These are phyloP conservation scores for Dasypolia templi DNA, from an alignment of 2,888 invertebrate genomes.

Conservation along the genomic window DNA sequence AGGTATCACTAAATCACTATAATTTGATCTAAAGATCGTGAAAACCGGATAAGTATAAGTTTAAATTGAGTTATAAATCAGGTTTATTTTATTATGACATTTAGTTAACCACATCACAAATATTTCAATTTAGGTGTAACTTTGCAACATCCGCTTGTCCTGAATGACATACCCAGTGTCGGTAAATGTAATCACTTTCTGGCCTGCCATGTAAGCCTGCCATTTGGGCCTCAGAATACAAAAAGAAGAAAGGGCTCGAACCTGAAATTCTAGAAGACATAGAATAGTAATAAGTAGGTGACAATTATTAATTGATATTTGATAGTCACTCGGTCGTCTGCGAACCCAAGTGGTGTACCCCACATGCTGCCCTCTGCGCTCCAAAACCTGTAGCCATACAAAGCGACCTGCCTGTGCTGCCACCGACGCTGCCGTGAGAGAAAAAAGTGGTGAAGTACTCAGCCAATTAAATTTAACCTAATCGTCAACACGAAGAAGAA, in stretches of 20 bases:
- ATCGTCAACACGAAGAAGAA: background rate
- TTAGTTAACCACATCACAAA: constrained; percentile 32
- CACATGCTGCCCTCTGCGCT: background rate
- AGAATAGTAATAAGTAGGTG: background rate
- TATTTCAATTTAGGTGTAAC: constrained; percentile 29
- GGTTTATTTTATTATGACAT: constrained; percentile 43
- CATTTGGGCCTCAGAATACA: background rate
- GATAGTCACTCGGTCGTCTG: background rate
- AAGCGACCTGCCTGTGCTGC: background rate
- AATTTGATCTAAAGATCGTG: constrained; percentile 37
- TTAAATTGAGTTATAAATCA: constrained; percentile 52
- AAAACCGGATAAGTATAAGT: background rate
- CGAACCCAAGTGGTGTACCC: background rate
- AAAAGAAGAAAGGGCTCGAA: background rate
- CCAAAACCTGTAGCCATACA: background rate
- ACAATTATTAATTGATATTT: background rate
- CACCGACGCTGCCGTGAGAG: no score
- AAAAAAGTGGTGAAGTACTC: background rate
- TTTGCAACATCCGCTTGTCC: background rate
- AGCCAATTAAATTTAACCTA: background rate
- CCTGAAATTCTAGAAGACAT: background rate
- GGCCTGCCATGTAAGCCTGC: no score
- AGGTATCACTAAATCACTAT: constrained; percentile 21
- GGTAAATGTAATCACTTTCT: background rate
- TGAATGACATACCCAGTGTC: background rate